Percentiles rank a stretch among this genome's conserved stretches.
These are phyloP conservation scores for Embiotoca jacksoni DNA, from an alignment of 2,113 vertebrate genomes.

Conservation along the genomic window DNA sequence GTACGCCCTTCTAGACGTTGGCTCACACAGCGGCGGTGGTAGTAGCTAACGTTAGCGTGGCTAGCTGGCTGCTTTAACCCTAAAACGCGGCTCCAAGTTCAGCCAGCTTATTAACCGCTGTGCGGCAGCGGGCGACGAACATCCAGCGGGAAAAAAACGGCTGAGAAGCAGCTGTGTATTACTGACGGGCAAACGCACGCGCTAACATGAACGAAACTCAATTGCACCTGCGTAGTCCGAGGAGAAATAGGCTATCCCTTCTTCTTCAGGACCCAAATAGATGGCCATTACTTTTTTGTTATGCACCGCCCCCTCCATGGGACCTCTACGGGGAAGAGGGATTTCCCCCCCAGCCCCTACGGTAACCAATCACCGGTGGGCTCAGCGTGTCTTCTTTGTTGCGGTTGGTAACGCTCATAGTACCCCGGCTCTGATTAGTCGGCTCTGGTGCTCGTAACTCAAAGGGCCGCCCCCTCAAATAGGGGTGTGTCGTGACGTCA, in stretches of 20 bases:
- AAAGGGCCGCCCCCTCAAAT: constrained; percentile 64
- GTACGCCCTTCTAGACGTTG: constrained; percentile 72
- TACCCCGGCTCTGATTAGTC: constrained; percentile 52
- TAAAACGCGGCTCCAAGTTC: constrained; percentile 72
- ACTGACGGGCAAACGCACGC: background rate
- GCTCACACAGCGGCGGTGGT: constrained; percentile 54
- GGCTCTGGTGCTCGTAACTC: constrained; percentile 54
- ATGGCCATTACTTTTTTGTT: constrained; percentile 83
- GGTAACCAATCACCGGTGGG: constrained; percentile 72
- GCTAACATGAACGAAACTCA: constrained; percentile 39
- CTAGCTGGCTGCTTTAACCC: constrained; percentile 76
- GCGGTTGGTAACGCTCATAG: constrained; percentile 69
- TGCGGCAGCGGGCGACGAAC: background rate
- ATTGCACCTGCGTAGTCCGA: constrained; percentile 52
- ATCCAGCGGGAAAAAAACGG: background rate
- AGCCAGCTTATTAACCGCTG: constrained; percentile 33
- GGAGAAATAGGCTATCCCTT: constrained; percentile 65
- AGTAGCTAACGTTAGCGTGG: constrained; percentile 75
- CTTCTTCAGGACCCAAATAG: constrained; percentile 80
- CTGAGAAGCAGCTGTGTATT: background rate
- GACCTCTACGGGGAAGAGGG: constrained; percentile 72
- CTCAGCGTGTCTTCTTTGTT: constrained; percentile 28
- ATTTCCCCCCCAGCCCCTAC: constrained; percentile 74
- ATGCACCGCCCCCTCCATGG: constrained; percentile 79
- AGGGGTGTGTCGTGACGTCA: constrained; percentile 90